phyloP scores from a whole-genome alignment of 2,113 vertebrate genomes.

The Colinus virginianus region DNA sequence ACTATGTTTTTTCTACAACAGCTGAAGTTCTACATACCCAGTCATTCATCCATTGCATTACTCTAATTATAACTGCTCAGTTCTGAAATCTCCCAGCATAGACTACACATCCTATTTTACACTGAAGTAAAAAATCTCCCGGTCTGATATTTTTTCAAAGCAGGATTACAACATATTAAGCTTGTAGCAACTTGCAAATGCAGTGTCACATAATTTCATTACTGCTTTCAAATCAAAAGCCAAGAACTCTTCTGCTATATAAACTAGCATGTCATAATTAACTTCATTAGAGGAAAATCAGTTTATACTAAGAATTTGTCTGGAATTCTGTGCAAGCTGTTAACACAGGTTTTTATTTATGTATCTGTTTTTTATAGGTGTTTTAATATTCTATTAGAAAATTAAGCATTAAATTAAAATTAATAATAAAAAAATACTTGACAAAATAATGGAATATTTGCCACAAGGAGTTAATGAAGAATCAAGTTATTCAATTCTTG shows the following conservation, averaged over 20 bases:
- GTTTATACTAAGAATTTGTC: not conserved
- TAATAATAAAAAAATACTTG: constrained; percentile 11
- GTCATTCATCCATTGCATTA: not conserved
- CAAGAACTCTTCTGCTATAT: not conserved
- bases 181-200: not conserved
- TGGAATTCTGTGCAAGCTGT: not conserved
- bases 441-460: constrained; percentile 11
- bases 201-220: not conserved
- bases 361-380: not conserved
- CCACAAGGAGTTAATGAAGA: constrained; percentile 42
- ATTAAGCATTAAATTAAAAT: constrained; percentile 40
- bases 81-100: not conserved
- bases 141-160: not conserved
- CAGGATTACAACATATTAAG: not conserved
- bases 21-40: not conserved
- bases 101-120: not conserved
- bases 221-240: not conserved
- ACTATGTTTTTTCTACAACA: not conserved
- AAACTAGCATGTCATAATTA: not conserved
- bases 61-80: not conserved
- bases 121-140: not conserved
- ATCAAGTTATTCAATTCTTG: constrained; percentile 30
- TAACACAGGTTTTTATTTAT: not conserved
- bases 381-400: constrained; percentile 12
- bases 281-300: not conserved